A percentile compares a stretch with the other conserved stretches of the same genome.
Evolutionary conservation across 2,888 invertebrate genomes (phyloP).

Genomic region (Brenthis hecate): DNA sequence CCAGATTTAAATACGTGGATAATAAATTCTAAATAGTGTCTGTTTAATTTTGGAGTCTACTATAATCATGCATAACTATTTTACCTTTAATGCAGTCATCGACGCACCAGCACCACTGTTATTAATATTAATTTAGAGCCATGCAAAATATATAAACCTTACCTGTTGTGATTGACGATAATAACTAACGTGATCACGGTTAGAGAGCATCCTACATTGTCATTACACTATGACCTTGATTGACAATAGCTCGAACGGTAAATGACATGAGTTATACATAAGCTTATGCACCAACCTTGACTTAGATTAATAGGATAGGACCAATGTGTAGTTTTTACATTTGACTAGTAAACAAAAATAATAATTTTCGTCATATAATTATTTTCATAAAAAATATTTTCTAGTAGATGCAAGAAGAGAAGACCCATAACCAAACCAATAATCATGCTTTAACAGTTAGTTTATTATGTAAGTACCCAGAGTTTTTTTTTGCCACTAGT

Average conservation of each 20-base stretch:
- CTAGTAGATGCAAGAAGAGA: no score
- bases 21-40: slow-evolving; percentile 49
- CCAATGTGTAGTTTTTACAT: not conserved
- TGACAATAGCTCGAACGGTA: slow-evolving; percentile 55
- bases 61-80: slow-evolving; percentile 71
- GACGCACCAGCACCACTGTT: slow-evolving; percentile 68
- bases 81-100: slow-evolving; percentile 49
- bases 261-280: slow-evolving; percentile 40
- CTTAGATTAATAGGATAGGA: slow-evolving; percentile 41
- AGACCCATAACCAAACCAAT: slow-evolving; percentile 11
- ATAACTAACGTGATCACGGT: slow-evolving; percentile 62
- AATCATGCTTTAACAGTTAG: slow-evolving; percentile 15
- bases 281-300: slow-evolving; percentile 56
- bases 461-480: not conserved
- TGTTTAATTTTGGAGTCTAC: slow-evolving; percentile 78
- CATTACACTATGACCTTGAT: slow-evolving; percentile 66
- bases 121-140: slow-evolving; percentile 50
- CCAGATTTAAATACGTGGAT: slow-evolving; percentile 47
- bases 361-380: not conserved
- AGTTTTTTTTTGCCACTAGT: no score
- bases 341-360: not conserved
- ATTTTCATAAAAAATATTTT: no score
- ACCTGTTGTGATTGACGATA: slow-evolving; percentile 63
- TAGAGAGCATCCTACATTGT: slow-evolving; percentile 60
- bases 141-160: slow-evolving; percentile 67